Conservation (phyloP, 1,140 invertebrate genomes). For the Pseudomyrmex dendroicus region DNA sequence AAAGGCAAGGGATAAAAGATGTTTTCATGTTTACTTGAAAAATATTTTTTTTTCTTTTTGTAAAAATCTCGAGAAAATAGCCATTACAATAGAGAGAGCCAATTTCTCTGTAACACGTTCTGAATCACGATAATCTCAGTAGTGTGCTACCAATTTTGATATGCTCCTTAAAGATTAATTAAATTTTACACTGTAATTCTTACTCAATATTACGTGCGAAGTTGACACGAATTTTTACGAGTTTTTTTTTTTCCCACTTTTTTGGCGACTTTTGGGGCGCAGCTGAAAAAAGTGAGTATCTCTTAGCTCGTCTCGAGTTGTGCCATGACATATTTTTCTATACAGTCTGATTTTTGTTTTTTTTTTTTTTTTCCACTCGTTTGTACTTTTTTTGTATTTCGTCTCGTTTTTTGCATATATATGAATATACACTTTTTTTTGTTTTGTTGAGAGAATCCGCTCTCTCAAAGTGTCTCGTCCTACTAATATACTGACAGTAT, state of each 20-base stretch:
- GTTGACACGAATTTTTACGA: slow-evolving; percentile 84
- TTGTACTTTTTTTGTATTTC: slow-evolving; percentile 23
- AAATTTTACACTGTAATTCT: slow-evolving; percentile 76
- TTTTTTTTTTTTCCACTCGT: slow-evolving; percentile 43
- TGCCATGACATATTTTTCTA: slow-evolving; percentile 74
- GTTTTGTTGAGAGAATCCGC: slow-evolving; percentile 59
- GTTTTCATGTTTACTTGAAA: slow-evolving; percentile 11
- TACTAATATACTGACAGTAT: slow-evolving; percentile 9
- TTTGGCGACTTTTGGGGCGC: slow-evolving; percentile 85
- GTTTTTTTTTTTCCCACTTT: slow-evolving; percentile 84
- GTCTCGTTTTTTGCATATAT: slow-evolving; percentile 58
- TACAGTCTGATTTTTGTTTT: slow-evolving; percentile 62
- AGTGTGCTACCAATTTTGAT: slow-evolving; percentile 72
- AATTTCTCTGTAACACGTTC: slow-evolving; percentile 59
- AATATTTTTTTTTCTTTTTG: slow-evolving; percentile 49
- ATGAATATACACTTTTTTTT: slow-evolving; percentile 40
- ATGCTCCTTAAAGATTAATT: slow-evolving; percentile 73
- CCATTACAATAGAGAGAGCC: slow-evolving; percentile 58
- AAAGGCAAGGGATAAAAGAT: too few species aligned
- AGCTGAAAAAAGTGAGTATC: slow-evolving; percentile 81
- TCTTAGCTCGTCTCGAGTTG: slow-evolving; percentile 77
- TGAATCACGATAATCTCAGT: slow-evolving; percentile 65
- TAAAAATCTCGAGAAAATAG: slow-evolving; percentile 55
- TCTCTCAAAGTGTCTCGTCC: slow-evolving; percentile 58
- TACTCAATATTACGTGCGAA: slow-evolving; percentile 80